Evolutionary conservation across 2,888 invertebrate species (phyloP).

Genomic region (Sinodicranocentrus sp.): DNA sequence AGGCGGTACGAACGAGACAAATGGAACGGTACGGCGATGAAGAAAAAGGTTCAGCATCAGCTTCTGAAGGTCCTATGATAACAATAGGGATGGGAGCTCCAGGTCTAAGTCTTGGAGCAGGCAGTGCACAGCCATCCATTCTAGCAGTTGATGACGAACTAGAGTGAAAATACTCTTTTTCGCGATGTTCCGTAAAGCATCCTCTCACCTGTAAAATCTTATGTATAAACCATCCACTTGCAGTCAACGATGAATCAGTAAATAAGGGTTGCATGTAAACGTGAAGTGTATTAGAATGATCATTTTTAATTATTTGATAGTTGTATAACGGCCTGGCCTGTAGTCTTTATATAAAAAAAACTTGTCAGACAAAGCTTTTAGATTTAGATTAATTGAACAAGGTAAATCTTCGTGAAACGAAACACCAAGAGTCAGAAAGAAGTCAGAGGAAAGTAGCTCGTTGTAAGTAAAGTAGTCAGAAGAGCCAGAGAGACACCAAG

Average conservation of each 20-base stretch:
- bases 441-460: too few species aligned
- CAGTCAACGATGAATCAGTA: constrained; percentile 2
- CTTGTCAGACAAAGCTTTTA: constrained; percentile 23
- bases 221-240: constrained; percentile 46
- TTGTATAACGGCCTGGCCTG: constrained; percentile 5
- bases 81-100: constrained; percentile 58
- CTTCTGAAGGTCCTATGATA: constrained; percentile 53
- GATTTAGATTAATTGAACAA: background rate
- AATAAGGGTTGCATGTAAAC: background rate
- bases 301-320: background rate
- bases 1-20: constrained; percentile 74
- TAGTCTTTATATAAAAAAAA: constrained; percentile 10
- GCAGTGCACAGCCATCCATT: constrained; percentile 51
- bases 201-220: constrained; percentile 21
- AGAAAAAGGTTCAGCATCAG: constrained; percentile 43
- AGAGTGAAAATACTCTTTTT: constrained; percentile 64
- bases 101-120: constrained; percentile 27
- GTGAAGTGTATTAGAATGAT: background rate
- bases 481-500: too few species aligned
- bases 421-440: constrained; percentile 1
- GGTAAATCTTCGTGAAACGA: background rate
- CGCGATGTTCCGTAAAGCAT: constrained; percentile 1
- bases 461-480: too few species aligned
- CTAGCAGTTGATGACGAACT: constrained; percentile 74
- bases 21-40: constrained; percentile 73